These are phyloP conservation scores for Fringilla coelebs DNA, from an alignment of 2,797 vertebrate species.

Conservation along the genomic window DNA sequence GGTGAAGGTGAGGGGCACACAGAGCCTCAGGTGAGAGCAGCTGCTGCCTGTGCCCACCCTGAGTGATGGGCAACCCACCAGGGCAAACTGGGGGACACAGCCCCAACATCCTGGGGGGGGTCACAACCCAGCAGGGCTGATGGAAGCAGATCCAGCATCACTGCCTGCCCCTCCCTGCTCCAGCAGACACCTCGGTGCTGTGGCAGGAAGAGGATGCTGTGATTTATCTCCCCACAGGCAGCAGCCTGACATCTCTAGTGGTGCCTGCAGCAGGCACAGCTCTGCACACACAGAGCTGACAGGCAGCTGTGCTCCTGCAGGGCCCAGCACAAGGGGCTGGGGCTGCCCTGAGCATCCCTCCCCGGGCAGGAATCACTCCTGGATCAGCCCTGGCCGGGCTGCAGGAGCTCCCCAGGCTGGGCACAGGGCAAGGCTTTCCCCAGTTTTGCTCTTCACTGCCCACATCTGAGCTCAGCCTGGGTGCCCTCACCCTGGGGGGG, in stretches of 20 bases:
- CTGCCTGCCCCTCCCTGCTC: not conserved
- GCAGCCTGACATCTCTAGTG: not conserved
- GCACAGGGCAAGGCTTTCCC: not conserved
- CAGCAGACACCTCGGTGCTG: not conserved
- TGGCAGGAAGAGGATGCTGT: not conserved
- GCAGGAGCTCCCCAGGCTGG: not conserved
- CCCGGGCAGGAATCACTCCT: not conserved
- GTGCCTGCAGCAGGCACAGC: not conserved
- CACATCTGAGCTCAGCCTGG: not conserved
- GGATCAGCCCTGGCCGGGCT: accelerated
- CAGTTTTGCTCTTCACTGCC: accelerated
- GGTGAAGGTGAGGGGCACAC: not conserved
- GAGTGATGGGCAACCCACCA: not conserved
- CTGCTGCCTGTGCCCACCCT: not conserved
- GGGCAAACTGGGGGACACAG: no score
- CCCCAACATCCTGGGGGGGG: no score
- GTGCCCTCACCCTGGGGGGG: accelerated
- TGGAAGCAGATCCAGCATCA: not conserved
- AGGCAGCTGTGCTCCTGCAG: accelerated
- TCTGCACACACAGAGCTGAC: not conserved
- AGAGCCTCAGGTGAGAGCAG: not conserved
- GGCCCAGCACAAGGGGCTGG: not conserved
- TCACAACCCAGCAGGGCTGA: not conserved
- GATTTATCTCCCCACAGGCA: not conserved
- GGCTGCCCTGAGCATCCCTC: not conserved